Conservation (phyloP, 1,140 invertebrate species). For the Ganaspis sp. region DNA sequence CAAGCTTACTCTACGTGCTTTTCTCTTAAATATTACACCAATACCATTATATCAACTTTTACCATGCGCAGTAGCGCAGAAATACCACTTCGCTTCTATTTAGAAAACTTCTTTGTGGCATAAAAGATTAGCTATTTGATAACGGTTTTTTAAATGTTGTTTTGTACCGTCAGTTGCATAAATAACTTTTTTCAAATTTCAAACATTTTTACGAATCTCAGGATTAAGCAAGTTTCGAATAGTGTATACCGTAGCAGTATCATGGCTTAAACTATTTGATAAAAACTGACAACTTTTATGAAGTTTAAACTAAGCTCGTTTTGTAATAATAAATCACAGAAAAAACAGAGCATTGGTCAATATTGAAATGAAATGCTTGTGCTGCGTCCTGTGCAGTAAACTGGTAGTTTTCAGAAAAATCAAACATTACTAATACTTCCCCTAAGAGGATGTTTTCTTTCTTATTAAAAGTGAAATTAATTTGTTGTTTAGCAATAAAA, state of each 20-base stretch:
- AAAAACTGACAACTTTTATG: too few species aligned
- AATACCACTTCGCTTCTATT: neutral
- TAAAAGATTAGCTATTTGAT: neutral
- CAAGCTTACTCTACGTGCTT: constrained; percentile 13
- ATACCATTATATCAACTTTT: constrained; percentile 59
- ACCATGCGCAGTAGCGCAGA: constrained; percentile 57
- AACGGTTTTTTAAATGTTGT: constrained; percentile 34
- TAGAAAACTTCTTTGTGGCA: neutral
- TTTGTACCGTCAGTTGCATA: neutral
- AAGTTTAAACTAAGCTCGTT: too few species aligned
- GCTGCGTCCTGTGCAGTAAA: too few species aligned
- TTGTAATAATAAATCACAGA: too few species aligned
- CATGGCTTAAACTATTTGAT: too few species aligned
- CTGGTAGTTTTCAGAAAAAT: too few species aligned
- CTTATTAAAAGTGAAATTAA: neutral
- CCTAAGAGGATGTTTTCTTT: too few species aligned
- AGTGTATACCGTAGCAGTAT: too few species aligned
- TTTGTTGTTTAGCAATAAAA: constrained; percentile 54
- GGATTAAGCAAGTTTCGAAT: neutral
- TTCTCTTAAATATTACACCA: constrained; percentile 45
- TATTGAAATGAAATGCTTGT: too few species aligned
- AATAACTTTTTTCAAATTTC: constrained; percentile 31
- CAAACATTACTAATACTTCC: too few species aligned
- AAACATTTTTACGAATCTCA: neutral
- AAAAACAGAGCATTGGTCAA: too few species aligned